Evolutionary conservation across 2,888 invertebrate genomes (phyloP).

Genomic region (Villa cingulata): DNA sequence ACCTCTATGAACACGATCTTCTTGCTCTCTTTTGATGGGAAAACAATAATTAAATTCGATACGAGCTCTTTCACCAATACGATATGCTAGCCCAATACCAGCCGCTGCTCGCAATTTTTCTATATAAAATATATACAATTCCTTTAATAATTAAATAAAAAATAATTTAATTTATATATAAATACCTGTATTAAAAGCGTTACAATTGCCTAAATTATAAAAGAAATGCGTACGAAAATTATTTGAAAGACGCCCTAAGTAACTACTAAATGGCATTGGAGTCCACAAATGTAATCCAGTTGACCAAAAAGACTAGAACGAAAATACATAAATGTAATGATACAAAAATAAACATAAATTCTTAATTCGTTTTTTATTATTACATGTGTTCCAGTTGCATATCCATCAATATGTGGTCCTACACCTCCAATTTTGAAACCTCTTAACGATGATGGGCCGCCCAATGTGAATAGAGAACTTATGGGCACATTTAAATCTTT

Average conservation of each 20-base stretch:
- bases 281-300: conserved; percentile 75
- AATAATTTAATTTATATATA: not conserved
- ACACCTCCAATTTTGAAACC: conserved; percentile 82
- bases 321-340: conserved; percentile 2
- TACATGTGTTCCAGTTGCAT: conserved; percentile 53
- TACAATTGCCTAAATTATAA: conserved; percentile 74
- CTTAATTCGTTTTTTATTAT: not conserved
- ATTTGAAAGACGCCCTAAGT: conserved; percentile 65
- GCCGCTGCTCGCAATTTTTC: conserved; percentile 54
- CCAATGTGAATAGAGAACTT: conserved; percentile 38
- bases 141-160: no score
- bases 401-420: conserved; percentile 69
- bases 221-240: conserved; percentile 82
- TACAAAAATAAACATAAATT: conserved; percentile 1
- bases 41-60: conserved; percentile 90
- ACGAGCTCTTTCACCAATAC: conserved; percentile 72
- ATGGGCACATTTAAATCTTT: conserved; percentile 27
- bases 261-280: conserved; percentile 77
- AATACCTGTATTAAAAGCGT: conserved; percentile 30
- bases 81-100: conserved; percentile 74
- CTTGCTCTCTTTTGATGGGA: conserved; percentile 52
- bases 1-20: conserved; percentile 53
- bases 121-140: conserved; percentile 32
- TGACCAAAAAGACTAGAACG: conserved; percentile 63
- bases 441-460: conserved; percentile 76